Conservation (phyloP, 2,113 vertebrate species). For the Microtus ochrogaster region DNA sequence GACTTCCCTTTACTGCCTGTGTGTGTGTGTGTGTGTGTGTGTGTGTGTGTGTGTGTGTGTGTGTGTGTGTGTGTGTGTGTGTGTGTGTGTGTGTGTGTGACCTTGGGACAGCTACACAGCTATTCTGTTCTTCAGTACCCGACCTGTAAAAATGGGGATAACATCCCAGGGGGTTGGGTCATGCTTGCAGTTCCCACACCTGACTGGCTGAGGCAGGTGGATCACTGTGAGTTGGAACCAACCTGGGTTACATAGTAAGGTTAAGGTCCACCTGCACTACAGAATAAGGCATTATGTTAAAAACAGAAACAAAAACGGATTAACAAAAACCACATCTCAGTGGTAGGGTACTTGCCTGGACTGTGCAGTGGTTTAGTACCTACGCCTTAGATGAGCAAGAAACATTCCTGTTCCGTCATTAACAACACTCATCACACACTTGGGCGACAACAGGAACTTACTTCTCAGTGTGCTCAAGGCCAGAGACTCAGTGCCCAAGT, state of each 20-base stretch:
- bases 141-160: background rate
- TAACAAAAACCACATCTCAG: background rate
- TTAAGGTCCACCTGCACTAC: background rate
- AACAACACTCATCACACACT: background rate
- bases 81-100: too few species aligned
- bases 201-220: background rate
- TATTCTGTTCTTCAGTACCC: background rate
- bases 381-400: too few species aligned
- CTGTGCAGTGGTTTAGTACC: background rate
- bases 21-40: background rate
- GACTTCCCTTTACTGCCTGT: too few species aligned
- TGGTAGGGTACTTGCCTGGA: background rate
- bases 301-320: background rate
- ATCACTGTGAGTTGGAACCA: background rate
- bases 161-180: background rate
- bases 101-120: background rate
- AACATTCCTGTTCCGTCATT: background rate
- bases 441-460: background rate
- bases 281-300: background rate
- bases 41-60: too few species aligned
- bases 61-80: too few species aligned
- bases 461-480: background rate
- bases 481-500: background rate
- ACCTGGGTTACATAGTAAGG: background rate
- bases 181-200: too few species aligned